These are phyloP conservation scores for Bovichtus variegatus DNA, from an alignment of 2,797 vertebrate species.

Conservation along the genomic window DNA sequence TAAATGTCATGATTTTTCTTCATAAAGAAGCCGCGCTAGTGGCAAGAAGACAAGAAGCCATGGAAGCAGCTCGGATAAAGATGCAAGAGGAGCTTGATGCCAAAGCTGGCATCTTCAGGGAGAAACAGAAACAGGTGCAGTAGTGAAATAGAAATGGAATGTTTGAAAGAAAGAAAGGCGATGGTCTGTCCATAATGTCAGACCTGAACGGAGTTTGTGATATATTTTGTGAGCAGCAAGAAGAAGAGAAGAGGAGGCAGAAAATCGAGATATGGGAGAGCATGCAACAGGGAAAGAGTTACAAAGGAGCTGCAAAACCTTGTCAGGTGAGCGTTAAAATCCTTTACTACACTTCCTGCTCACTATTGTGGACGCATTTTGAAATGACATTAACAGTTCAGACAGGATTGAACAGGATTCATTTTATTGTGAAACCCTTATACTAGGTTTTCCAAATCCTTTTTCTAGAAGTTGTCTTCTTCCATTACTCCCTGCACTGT, in stretches of 20 bases:
- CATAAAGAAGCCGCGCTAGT: slow-evolving; percentile 74
- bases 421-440: no score
- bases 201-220: not conserved
- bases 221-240: slow-evolving; percentile 81
- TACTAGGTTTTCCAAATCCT: no score
- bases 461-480: not conserved
- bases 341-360: not conserved
- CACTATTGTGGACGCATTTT: not conserved
- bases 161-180: not conserved
- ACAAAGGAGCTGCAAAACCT: slow-evolving; percentile 76
- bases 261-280: slow-evolving; percentile 94
- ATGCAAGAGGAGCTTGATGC: slow-evolving; percentile 93
- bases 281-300: slow-evolving; percentile 92
- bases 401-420: not conserved
- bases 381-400: not conserved
- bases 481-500: no score
- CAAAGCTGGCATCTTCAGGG: slow-evolving; percentile 90
- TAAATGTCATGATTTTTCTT: not conserved
- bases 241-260: slow-evolving; percentile 92
- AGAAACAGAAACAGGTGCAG: slow-evolving; percentile 90
- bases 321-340: slow-evolving; percentile 73
- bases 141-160: not conserved
- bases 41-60: slow-evolving; percentile 88
- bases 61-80: slow-evolving; percentile 89
- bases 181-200: not conserved